phyloP scores from a whole-genome alignment of 2,797 vertebrate genomes.

The Molossus alvarezi region DNA sequence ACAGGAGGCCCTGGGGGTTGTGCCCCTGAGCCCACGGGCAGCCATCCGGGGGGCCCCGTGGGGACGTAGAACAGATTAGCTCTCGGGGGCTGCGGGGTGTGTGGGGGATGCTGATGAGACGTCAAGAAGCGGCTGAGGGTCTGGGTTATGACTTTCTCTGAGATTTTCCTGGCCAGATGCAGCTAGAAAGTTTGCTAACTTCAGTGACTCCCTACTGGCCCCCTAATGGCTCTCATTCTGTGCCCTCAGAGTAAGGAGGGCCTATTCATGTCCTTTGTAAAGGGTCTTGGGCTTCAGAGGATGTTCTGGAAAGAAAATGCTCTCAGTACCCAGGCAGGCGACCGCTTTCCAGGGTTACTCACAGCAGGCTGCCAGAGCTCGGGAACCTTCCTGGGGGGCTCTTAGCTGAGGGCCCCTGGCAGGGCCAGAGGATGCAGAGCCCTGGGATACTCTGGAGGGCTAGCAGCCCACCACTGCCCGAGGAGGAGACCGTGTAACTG shows the following conservation, averaged over 20 bases:
- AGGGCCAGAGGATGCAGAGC: not conserved
- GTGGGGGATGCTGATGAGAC: too few species aligned
- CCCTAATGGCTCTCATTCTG: not conserved
- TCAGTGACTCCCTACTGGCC: not conserved
- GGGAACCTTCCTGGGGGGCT: not conserved
- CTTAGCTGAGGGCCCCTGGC: not conserved
- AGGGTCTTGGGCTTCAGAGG: not conserved
- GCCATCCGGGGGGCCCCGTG: not conserved
- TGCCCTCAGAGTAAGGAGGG: not conserved
- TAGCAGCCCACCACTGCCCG: not conserved
- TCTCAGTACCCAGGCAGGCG: not conserved
- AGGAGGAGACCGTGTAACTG: not conserved
- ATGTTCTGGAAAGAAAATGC: slow-evolving; percentile 6
- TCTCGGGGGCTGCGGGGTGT: not conserved
- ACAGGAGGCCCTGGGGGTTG: not conserved
- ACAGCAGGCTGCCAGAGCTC: not conserved
- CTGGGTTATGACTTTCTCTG: not conserved
- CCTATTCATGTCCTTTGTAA: not conserved
- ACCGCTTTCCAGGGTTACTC: not conserved
- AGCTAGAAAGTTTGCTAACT: slow-evolving; percentile 9
- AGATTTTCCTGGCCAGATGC: not conserved
- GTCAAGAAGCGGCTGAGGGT: not conserved
- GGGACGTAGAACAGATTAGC: not conserved
- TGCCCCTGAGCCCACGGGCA: not conserved
- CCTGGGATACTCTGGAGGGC: not conserved